phyloP scores from a whole-genome alignment of 2,797 vertebrate genomes.

The Tiaroga cobitis region DNA sequence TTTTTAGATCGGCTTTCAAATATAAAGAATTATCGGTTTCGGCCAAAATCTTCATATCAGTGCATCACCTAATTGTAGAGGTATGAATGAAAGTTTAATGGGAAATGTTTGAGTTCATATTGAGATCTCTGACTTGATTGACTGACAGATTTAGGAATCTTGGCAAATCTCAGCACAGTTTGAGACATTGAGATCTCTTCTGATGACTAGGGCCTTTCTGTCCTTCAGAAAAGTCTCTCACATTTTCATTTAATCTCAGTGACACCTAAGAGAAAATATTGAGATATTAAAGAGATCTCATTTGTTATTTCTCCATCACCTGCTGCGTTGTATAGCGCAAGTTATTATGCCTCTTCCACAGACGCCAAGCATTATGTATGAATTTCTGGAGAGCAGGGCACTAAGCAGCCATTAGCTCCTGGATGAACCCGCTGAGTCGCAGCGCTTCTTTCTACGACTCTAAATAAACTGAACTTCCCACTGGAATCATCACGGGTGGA shows the following conservation, averaged over 20 bases:
- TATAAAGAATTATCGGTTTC: no score
- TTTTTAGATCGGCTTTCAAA: no score
- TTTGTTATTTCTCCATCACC: background rate
- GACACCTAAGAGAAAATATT: background rate
- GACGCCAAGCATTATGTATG: background rate
- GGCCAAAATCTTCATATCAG: no score
- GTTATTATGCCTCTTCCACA: conserved; percentile 15
- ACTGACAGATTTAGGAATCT: background rate
- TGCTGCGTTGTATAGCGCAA: background rate
- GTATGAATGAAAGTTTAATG: background rate
- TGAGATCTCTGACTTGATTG: background rate
- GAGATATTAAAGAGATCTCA: background rate
- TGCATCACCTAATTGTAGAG: no score
- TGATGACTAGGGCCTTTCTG: background rate
- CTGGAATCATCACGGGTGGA: conserved; percentile 8
- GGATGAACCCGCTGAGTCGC: conserved; percentile 5
- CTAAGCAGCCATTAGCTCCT: conserved; percentile 38
- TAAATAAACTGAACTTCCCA: conserved; percentile 29
- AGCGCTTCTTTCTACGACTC: background rate
- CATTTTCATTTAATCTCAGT: background rate
- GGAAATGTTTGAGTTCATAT: background rate
- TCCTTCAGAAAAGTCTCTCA: background rate
- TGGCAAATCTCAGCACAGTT: background rate
- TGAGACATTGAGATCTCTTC: background rate
- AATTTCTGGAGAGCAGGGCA: background rate